Evolutionary conservation across 2,113 vertebrate species (phyloP), one percentile per base, ranked within the genome.

Genomic region (Stictonetta naevosa): DNA sequence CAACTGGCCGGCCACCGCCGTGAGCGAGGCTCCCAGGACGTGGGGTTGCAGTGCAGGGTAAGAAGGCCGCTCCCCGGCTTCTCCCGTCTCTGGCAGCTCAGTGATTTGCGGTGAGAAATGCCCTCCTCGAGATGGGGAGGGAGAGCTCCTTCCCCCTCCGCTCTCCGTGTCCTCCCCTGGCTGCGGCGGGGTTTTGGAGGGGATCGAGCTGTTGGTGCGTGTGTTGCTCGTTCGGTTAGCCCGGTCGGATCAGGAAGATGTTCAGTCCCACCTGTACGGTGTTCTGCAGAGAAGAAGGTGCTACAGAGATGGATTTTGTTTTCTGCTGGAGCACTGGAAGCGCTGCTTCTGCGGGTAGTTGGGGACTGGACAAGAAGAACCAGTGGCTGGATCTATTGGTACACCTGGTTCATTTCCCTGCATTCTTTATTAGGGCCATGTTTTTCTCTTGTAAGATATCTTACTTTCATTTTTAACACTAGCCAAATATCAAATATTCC

Each of bases 401-500:
- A 14, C 2, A 5, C 22, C 1, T 13, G 11, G 50, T 46, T 90
- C 59, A 50, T 74, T 88, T 59, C 85, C 46, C 36, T 58, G 1
- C 14, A 2, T 60, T 79, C 66, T 77, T 62, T 69, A 42, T 86
- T 83, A n/a, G 79, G 66, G 5, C 55, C 29, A 36, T 44, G 31
- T 83, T 62, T 68, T 56, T 58, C 63, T 89, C n/a, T 79, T 71
- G 63, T 60, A 22, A 62, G 79, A 42, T 18, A 46, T 7, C 67
- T 93, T 72, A 53, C 40, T 91, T 82, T 89, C 76, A 95, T 93
- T 94, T 95, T 80, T 94, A 92, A 83, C 42, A 3, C 92, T 91
- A 72, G 83, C 60, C 82, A 96, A 95, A 92, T 77, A 71, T 38
- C 92, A 93, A n/a, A 66, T 67, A 59, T 90, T 95, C 82, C 94